Evolutionary conservation across 2,113 vertebrate genomes (phyloP).

Genomic region (Scatophagus argus): DNA sequence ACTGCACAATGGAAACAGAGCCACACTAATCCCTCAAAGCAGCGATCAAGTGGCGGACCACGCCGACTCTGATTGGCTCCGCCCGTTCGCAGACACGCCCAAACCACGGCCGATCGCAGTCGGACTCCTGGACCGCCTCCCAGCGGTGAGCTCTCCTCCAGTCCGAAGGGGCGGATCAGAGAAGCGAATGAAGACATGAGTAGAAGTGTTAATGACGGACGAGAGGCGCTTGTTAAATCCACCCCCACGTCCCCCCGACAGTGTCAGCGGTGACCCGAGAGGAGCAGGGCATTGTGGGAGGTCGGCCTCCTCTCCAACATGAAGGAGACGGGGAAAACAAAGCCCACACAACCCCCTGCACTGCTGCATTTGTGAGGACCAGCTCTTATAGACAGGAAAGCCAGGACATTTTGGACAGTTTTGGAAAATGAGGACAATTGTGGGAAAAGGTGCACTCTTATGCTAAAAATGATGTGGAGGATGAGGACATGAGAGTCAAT

Average conservation of each 20-base stretch:
- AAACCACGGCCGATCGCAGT: neutral
- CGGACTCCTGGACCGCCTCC: neutral
- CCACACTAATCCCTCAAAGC: constrained; percentile 54
- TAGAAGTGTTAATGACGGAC: constrained; percentile 34
- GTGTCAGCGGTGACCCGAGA: constrained; percentile 39
- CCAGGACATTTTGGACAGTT: neutral
- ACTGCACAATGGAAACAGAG: constrained; percentile 42
- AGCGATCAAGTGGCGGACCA: constrained; percentile 48
- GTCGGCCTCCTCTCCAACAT: constrained; percentile 60
- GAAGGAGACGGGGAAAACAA: constrained; percentile 46
- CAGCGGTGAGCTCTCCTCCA: neutral
- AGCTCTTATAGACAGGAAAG: fast-evolving
- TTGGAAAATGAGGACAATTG: neutral
- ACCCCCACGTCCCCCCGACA: constrained; percentile 16
- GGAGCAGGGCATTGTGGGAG: constrained; percentile 57
- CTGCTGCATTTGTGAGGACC: neutral
- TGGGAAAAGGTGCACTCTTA: too few species aligned
- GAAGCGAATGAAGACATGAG: neutral
- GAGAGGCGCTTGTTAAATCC: constrained; percentile 62
- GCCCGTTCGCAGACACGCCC: constrained; percentile 30
- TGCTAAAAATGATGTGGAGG: too few species aligned
- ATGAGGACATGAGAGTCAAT: neutral
- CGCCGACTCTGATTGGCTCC: constrained; percentile 42
- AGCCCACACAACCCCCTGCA: neutral
- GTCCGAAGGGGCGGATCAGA: constrained; percentile 31